Percentiles rank a stretch among this genome's conserved stretches.
These are phyloP conservation scores for Serranus cabrilla DNA, from an alignment of 2,797 vertebrate species.

Conservation along the genomic window DNA sequence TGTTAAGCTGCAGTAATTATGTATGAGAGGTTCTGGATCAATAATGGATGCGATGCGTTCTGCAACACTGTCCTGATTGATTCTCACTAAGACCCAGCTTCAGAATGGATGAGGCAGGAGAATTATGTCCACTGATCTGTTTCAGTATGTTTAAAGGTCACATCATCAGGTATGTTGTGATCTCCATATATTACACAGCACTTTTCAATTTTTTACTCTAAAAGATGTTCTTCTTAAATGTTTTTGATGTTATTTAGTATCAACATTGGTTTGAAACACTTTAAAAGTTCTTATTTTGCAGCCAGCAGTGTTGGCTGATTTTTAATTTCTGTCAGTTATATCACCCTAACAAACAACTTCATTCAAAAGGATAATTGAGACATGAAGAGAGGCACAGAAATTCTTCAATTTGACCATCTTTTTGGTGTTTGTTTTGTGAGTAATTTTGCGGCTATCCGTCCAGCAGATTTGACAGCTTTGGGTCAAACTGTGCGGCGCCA, in stretches of 20 bases:
- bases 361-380: background rate
- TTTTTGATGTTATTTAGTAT: background rate
- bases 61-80: conserved; percentile 79
- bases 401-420: background rate
- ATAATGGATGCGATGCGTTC: conserved; percentile 78
- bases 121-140: conserved; percentile 70
- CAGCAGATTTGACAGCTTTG: conserved; percentile 73
- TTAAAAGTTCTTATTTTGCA: background rate
- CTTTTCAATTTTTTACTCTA: background rate
- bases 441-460: conserved; percentile 12
- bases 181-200: conserved; percentile 1
- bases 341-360: conserved; percentile 1
- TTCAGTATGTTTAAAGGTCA: conserved; percentile 71
- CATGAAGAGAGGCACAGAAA: background rate
- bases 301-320: background rate
- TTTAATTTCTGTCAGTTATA: background rate
- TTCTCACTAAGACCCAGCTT: conserved; percentile 64
- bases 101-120: conserved; percentile 65
- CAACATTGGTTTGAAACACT: background rate
- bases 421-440: conserved; percentile 1
- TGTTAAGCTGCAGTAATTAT: conserved; percentile 84
- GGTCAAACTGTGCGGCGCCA: conserved; percentile 89
- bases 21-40: conserved; percentile 78
- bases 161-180: conserved; percentile 37
- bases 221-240: background rate